These are phyloP conservation scores for Drosophila pseudoobscura DNA, from an alignment of 1,140 invertebrate species.

Conservation along the genomic window DNA sequence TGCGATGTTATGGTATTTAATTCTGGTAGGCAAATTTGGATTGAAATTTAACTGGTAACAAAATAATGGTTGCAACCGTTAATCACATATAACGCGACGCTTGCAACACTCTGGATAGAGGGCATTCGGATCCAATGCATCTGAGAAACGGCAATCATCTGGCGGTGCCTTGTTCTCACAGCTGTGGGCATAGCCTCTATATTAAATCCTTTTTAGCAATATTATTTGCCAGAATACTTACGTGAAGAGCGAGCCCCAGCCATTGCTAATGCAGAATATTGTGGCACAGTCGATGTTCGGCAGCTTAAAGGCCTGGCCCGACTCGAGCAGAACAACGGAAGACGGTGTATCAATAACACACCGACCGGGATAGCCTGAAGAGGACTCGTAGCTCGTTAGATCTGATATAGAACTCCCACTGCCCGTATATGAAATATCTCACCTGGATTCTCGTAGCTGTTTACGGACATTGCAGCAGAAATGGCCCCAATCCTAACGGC, in stretches of 20 bases:
- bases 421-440: neutral
- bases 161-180: conserved; percentile 31
- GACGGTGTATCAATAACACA: conserved; percentile 47
- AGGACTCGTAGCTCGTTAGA: neutral
- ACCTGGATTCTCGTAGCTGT: conserved; percentile 37
- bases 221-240: conserved; percentile 26
- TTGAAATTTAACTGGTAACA: neutral
- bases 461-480: conserved; percentile 13
- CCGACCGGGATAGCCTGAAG: conserved; percentile 41
- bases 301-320: conserved; percentile 22
- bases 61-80: conserved; percentile 2
- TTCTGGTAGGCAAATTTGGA: conserved; percentile 5
- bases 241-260: conserved; percentile 48
- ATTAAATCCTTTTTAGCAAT: too few relatives aligned
- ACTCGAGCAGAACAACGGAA: conserved; percentile 20
- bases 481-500: neutral
- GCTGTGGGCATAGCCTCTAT: conserved; percentile 3
- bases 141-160: conserved; percentile 30
- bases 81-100: conserved; percentile 39
- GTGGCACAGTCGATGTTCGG: conserved; percentile 33
- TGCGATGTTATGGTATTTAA: neutral
- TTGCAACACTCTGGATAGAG: conserved; percentile 44
- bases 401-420: too few relatives aligned
- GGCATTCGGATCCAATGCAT: conserved; percentile 28
- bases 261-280: conserved; percentile 47